These are phyloP conservation scores for Tridacna crocea DNA, from an alignment of 2,888 invertebrate species.

Conservation along the genomic window DNA sequence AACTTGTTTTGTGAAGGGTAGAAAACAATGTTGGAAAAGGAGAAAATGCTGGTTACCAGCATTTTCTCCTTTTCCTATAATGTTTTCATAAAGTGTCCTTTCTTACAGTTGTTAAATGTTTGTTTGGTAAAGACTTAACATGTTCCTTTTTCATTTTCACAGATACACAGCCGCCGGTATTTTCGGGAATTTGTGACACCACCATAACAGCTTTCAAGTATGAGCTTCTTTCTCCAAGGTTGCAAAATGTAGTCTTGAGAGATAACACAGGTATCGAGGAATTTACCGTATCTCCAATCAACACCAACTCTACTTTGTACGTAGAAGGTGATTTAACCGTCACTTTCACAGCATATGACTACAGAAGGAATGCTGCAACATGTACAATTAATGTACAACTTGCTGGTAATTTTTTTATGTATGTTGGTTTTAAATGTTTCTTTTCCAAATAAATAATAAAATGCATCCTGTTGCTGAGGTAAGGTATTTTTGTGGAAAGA, in stretches of 20 bases:
- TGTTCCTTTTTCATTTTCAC: conserved; percentile 19
- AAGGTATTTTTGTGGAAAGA: too few species aligned
- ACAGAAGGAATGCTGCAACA: conserved; percentile 97
- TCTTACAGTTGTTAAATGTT: too few species aligned
- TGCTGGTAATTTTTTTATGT: conserved; percentile 59
- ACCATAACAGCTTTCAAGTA: conserved; percentile 21
- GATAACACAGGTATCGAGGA: conserved; percentile 66
- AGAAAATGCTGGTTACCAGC: too few species aligned
- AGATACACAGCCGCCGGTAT: conserved; percentile 61
- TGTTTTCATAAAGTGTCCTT: too few species aligned
- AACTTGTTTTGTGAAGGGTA: too few species aligned
- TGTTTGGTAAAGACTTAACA: conserved; percentile 20
- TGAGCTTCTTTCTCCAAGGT: conserved; percentile 9
- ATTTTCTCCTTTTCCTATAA: too few species aligned
- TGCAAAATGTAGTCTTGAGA: conserved; percentile 30
- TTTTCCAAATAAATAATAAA: too few species aligned
- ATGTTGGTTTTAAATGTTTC: too few species aligned
- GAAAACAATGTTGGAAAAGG: too few species aligned
- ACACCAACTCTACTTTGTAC: conserved; percentile 53
- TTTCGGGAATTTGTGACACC: conserved; percentile 1
- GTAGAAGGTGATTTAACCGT: conserved; percentile 86
- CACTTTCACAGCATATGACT: conserved; percentile 97
- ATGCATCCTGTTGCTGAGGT: too few species aligned
- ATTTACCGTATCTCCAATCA: conserved; percentile 53
- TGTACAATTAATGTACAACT: conserved; percentile 85